phyloP scores from a whole-genome alignment of 1,140 invertebrate species.

The Lucilia cuprina region DNA sequence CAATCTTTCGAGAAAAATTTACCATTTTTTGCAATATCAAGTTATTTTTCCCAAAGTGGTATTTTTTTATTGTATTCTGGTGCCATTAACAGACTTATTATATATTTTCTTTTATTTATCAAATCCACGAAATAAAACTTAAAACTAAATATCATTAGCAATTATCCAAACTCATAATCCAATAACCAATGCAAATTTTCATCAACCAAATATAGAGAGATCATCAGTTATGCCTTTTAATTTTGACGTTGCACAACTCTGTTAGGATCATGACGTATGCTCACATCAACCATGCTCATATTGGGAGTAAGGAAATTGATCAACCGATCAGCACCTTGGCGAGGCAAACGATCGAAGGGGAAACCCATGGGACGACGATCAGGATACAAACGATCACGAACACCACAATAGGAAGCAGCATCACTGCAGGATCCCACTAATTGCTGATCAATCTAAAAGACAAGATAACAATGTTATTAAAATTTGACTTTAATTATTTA shows the following conservation, averaged over 20 bases:
- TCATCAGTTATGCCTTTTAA: background rate
- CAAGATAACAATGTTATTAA: background rate
- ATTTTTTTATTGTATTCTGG: no score
- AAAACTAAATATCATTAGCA: background rate
- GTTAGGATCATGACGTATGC: conserved; percentile 64
- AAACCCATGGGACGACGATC: conserved; percentile 78
- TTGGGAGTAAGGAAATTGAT: conserved; percentile 73
- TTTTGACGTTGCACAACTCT: conserved; percentile 48
- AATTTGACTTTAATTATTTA: background rate
- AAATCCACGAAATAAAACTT: background rate
- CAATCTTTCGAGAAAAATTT: no score
- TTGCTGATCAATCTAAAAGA: conserved; percentile 66
- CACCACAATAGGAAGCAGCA: conserved; percentile 76
- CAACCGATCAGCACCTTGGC: conserved; percentile 65
- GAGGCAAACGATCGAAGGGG: conserved; percentile 75
- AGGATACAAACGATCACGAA: conserved; percentile 75
- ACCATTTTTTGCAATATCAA: no score
- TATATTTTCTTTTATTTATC: background rate
- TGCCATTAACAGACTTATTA: no score
- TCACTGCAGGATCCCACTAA: conserved; percentile 69
- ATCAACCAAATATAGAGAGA: background rate
- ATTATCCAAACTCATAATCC: background rate
- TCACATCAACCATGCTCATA: conserved; percentile 69
- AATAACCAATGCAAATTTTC: background rate
- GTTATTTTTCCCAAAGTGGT: no score